Percentiles rank a stretch among this genome's conserved stretches.
Conservation (phyloP, 2,888 invertebrate species). For the Sycophila texana region DNA sequence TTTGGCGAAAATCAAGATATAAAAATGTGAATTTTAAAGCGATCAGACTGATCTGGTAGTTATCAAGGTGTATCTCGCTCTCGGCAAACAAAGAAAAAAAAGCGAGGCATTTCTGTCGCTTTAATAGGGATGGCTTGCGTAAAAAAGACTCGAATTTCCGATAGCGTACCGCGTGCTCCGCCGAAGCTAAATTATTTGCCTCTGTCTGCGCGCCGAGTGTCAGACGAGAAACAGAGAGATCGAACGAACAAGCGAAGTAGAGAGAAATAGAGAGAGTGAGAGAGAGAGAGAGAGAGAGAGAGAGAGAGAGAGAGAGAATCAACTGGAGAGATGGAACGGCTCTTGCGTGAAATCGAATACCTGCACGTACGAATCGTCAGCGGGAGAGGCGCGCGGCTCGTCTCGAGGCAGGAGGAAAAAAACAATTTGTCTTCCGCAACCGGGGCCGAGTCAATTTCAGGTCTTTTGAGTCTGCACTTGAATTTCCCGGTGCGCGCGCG, state of each 20-base stretch:
- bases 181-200: slow-evolving; percentile 24
- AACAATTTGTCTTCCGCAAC: slow-evolving; percentile 42
- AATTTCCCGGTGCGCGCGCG: slow-evolving; percentile 6
- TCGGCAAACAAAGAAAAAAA: background rate
- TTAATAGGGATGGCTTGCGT: background rate
- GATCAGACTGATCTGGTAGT: no score
- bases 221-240: background rate
- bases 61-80: background rate
- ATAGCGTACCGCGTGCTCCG: background rate
- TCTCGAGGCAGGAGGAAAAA: background rate
- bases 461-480: slow-evolving; percentile 14
- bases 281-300: background rate
- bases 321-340: slow-evolving; percentile 42
- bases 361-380: slow-evolving; percentile 14
- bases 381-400: background rate
- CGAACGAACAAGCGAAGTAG: background rate
- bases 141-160: background rate
- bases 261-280: background rate
- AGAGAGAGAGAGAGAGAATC: background rate
- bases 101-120: background rate
- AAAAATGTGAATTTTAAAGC: no score
- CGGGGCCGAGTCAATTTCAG: slow-evolving; percentile 37
- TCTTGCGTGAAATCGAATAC: slow-evolving; percentile 55
- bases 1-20: no score
- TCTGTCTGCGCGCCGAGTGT: background rate